Base-by-base conservation (phyloP, 2,797 vertebrate genomes). In the Hemibagrus guttatus region DNA sequence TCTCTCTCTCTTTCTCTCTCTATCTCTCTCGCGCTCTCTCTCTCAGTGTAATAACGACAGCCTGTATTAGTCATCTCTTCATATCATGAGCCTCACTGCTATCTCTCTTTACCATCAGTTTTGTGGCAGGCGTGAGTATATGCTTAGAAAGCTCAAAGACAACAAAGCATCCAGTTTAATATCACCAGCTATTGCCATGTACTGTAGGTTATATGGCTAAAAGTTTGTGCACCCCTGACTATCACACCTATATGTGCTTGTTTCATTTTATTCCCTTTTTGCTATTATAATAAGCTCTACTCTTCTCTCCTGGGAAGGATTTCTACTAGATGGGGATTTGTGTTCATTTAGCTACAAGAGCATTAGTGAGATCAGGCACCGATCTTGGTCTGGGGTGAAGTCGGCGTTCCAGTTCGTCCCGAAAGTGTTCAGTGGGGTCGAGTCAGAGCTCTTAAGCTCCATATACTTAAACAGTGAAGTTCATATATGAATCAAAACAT, bases 11-110 rank as follows among this genome's bases (percentile, higher is more conserved):
- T 56, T 12, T 4, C 14, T 17, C 56, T 58, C 56, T 58, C 56
- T 58, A 16, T 58, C 56, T 58, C 56, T 58, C 49, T 76, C n/a
- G 54, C 46, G 16, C 23, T 49, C 42, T 28, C 42, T 75, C 49
- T 31, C 72, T 56, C 74, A 19, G 52, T 49, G 14, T 78, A 31
- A 56, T 78, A 56, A 35, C 31, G 17, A 78, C 49, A 35, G 31
- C 19, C 31, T 59, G 28, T 79, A 59, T 39, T 79, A 58, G 54
- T 79, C 31, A 35, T 79, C 76, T 39, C 28, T 79, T 79, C 28
- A 39, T 23, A 21, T 79, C 26, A 75, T 75, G 26, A 52, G 26
- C 49, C 26, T 16, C 2, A 26, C 13, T 75, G 71, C 14, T 4
- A 8, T 54, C 26, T 75, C 14, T 52, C 46, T 17, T n/a, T 26